phyloP scores from a whole-genome alignment of 2,888 invertebrate genomes.

The Lasioglossum figueresi region DNA sequence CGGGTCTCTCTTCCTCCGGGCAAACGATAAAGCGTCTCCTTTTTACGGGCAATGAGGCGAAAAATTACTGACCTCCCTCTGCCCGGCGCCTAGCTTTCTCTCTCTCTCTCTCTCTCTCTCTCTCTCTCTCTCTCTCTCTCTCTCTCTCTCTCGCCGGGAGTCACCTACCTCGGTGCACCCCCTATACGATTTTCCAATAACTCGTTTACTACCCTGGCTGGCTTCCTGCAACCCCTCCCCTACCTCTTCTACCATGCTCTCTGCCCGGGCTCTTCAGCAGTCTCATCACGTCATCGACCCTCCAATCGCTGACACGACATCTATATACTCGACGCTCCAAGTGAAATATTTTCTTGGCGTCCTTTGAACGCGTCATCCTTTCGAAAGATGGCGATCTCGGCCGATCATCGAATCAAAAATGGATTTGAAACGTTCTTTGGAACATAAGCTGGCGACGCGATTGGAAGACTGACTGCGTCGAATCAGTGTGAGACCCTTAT shows the following conservation, averaged over 20 bases:
- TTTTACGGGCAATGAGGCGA: conserved; percentile 72
- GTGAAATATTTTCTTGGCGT: conserved; percentile 35
- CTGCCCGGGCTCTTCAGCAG: conserved; percentile 38
- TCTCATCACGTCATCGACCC: conserved; percentile 61
- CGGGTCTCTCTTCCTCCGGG: conserved; percentile 22
- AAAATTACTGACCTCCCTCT: conserved; percentile 68
- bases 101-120: neutral
- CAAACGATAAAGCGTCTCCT: conserved; percentile 67
- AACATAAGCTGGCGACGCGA: neutral
- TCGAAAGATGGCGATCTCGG: neutral
- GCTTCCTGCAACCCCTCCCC: conserved; percentile 21
- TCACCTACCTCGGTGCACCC: conserved; percentile 53
- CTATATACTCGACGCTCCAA: conserved; percentile 18
- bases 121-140: neutral
- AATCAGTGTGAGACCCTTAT: neutral
- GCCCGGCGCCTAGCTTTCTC: neutral
- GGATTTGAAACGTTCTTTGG: neutral
- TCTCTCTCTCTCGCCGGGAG: conserved; percentile 13
- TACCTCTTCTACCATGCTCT: neutral
- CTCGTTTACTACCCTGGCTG: conserved; percentile 59
- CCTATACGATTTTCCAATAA: conserved; percentile 72
- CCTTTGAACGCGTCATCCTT: conserved; percentile 26
- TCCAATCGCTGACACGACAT: conserved; percentile 33
- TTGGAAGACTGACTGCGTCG: neutral
- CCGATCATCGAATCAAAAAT: neutral